A percentile compares a stretch with the other conserved stretches of the same genome.
Conservation (phyloP, 2,888 invertebrate species). For the Lysandra bellargus region DNA sequence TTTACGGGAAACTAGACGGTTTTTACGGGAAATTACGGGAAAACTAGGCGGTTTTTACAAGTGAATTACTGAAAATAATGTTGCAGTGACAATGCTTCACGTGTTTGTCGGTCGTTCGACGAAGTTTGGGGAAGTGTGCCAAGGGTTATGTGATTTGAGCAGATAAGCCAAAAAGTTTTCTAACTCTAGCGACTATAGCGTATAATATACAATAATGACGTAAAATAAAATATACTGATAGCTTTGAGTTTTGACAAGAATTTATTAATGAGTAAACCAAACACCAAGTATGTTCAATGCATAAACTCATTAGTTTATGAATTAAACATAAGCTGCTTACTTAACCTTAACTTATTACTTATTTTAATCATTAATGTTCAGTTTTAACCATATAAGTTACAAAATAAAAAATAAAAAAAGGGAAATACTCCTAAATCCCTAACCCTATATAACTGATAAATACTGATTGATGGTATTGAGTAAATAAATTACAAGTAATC, state of each 20-base stretch:
- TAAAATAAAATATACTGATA: too few species aligned
- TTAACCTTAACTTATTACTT: too few species aligned
- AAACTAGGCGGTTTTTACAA: neutral
- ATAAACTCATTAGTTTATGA: too few species aligned
- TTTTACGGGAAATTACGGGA: neutral
- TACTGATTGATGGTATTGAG: neutral
- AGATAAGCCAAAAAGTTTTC: neutral
- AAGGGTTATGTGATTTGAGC: neutral
- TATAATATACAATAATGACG: too few species aligned
- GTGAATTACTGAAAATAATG: neutral
- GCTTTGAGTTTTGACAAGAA: too few species aligned
- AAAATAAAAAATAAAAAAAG: neutral
- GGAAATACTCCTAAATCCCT: too few species aligned
- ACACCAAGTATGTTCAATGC: too few species aligned
- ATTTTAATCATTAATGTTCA: too few species aligned
- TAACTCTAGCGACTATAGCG: neutral
- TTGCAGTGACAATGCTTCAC: neutral
- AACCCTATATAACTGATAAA: neutral
- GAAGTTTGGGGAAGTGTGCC: neutral
- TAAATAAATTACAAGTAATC: constrained; percentile 24
- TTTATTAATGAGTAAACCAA: too few species aligned
- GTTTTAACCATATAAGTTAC: too few species aligned
- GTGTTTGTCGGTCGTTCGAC: constrained; percentile 1
- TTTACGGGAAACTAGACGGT: neutral
- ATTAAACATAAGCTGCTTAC: too few species aligned